phyloP scores from a whole-genome alignment of 23 tunicate genomes.

The Clavelina lepadiformis region DNA sequence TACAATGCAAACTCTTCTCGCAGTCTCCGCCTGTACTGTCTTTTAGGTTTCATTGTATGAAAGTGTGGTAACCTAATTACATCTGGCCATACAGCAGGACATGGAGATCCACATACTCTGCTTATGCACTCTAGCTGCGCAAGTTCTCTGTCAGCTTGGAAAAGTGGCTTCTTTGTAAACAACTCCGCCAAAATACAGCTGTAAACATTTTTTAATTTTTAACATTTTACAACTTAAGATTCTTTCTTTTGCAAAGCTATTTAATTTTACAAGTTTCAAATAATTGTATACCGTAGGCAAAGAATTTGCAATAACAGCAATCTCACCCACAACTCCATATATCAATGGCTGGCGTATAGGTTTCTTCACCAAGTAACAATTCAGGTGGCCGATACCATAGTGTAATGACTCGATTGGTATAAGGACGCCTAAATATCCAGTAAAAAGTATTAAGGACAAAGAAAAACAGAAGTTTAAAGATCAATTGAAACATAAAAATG shows the following conservation, averaged over 20 bases:
- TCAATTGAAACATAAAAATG: too few species aligned
- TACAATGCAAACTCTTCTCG: slow-evolving; percentile 89
- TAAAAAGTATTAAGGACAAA: too few species aligned
- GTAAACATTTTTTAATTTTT: slow-evolving; percentile 1
- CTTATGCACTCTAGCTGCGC: slow-evolving; percentile 83
- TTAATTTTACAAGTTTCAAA: too few species aligned
- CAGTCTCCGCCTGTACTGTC: slow-evolving; percentile 64
- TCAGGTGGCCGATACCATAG: slow-evolving; percentile 98
- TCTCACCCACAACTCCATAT: slow-evolving; percentile 94
- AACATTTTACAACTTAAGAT: not conserved
- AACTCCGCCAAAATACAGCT: slow-evolving; percentile 96
- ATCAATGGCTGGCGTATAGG: slow-evolving; percentile 92
- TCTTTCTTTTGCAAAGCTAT: not conserved
- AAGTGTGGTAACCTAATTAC: slow-evolving; percentile 77
- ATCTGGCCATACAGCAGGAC: slow-evolving; percentile 88
- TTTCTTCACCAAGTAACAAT: slow-evolving; percentile 84
- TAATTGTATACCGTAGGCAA: too few species aligned
- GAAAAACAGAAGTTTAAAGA: too few species aligned
- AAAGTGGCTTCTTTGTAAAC: slow-evolving; percentile 91
- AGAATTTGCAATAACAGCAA: too few species aligned
- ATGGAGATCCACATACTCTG: slow-evolving; percentile 88
- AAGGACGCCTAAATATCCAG: slow-evolving; percentile 27
- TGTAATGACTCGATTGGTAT: slow-evolving; percentile 81
- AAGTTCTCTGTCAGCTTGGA: slow-evolving; percentile 87
- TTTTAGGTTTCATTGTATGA: slow-evolving; percentile 86